A percentile compares a stretch with the other conserved stretches of the same genome.
phyloP scores from a whole-genome alignment of 2,113 vertebrate species.

The Psittacus erithacus region DNA sequence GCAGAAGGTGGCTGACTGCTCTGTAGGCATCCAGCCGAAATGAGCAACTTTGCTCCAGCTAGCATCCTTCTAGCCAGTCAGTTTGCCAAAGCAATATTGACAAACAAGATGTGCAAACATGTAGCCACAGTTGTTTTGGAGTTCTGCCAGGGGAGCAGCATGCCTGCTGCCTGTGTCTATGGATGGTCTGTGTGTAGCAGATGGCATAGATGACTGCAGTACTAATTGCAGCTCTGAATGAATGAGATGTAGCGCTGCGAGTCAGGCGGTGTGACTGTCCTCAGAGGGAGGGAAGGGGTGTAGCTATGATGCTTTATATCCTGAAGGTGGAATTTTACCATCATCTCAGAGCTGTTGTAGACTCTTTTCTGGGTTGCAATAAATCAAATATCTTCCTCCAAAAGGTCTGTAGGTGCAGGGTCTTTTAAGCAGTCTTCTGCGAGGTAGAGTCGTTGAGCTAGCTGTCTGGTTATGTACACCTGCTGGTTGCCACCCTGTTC shows the following conservation, averaged over 20 bases:
- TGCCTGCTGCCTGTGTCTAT: not conserved
- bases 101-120: not conserved
- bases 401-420: fast-evolving
- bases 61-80: not conserved
- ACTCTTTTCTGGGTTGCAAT: not conserved
- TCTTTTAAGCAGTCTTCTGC: not conserved
- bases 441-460: not conserved
- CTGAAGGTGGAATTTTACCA: not conserved
- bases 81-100: not conserved
- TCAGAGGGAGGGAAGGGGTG: not conserved
- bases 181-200: not conserved
- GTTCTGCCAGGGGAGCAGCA: not conserved
- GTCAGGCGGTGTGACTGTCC: not conserved
- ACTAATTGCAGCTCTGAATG: not conserved
- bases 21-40: fast-evolving
- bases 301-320: not conserved
- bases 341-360: not conserved
- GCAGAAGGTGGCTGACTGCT: fast-evolving
- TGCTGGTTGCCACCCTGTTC: not conserved
- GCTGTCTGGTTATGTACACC: not conserved
- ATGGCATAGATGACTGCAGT: not conserved
- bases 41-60: not conserved
- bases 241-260: not conserved
- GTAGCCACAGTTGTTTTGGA: not conserved
- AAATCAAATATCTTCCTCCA: not conserved